These are phyloP conservation scores for Mus spretus DNA, from an alignment of 2,797 vertebrate genomes.

Conservation along the genomic window DNA sequence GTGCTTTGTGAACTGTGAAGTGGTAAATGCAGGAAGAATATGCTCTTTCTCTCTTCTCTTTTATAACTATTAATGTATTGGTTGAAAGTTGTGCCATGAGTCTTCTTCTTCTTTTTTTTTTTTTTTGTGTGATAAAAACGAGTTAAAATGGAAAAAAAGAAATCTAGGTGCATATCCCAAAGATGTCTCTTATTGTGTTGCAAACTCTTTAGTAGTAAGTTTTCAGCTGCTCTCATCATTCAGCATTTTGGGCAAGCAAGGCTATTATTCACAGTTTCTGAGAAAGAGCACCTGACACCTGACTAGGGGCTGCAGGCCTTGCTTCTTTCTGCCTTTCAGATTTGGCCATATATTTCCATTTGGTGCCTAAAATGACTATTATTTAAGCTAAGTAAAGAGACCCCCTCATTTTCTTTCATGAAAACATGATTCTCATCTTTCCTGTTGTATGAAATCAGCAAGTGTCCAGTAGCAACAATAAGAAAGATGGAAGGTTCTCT, in stretches of 20 bases:
- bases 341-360: neutral
- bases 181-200: conserved; percentile 40
- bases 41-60: conserved; percentile 39
- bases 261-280: neutral
- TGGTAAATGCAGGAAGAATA: conserved; percentile 39
- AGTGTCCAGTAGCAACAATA: neutral
- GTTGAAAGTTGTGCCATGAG: conserved; percentile 32
- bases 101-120: neutral
- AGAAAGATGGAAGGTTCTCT: neutral
- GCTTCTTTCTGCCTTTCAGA: conserved; percentile 34
- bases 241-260: neutral
- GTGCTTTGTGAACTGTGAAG: conserved; percentile 31
- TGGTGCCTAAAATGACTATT: conserved; percentile 9
- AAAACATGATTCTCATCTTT: neutral
- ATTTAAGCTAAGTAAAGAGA: neutral
- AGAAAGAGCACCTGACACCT: neutral
- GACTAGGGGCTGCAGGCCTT: neutral
- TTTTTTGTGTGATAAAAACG: conserved; percentile 8
- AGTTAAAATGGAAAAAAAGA: conserved; percentile 33
- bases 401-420: conserved; percentile 33
- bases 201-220: conserved; percentile 30
- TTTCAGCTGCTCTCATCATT: conserved; percentile 31
- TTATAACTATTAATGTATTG: conserved; percentile 36
- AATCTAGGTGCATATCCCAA: conserved; percentile 26
- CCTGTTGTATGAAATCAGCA: neutral